phyloP scores from a whole-genome alignment of 2,888 invertebrate species.

The Nomada hirtipes region DNA sequence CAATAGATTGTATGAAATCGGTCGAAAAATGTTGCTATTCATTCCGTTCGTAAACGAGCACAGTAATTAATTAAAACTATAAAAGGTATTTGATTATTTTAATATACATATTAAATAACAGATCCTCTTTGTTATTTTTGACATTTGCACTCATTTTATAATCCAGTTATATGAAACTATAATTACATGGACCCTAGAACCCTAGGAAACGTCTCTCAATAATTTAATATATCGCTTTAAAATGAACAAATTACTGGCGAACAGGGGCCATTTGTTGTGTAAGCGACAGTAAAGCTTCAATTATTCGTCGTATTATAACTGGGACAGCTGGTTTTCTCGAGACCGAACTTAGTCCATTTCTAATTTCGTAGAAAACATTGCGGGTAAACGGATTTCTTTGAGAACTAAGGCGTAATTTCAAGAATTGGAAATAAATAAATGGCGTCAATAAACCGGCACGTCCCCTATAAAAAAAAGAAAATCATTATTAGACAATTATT shows the following conservation, averaged over 20 bases:
- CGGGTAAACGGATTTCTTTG: conserved; percentile 98
- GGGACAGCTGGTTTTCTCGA: conserved; percentile 91
- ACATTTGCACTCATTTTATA: conserved; percentile 58
- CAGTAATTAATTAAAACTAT: conserved; percentile 32
- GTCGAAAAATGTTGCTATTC: conserved; percentile 17
- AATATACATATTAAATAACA: conserved; percentile 38
- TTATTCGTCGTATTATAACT: conserved; percentile 86
- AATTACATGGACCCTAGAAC: conserved; percentile 66
- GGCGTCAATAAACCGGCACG: conserved; percentile 95
- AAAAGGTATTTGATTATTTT: conserved; percentile 38
- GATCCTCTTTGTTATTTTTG: conserved; percentile 49
- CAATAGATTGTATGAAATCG: conserved; percentile 47
- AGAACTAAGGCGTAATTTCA: conserved; percentile 96
- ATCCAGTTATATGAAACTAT: conserved; percentile 58
- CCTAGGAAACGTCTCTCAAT: conserved; percentile 64
- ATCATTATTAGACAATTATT: not conserved
- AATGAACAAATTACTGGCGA: conserved; percentile 74
- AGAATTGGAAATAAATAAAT: conserved; percentile 98
- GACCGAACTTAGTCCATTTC: conserved; percentile 89
- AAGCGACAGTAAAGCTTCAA: conserved; percentile 88
- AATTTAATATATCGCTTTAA: conserved; percentile 40
- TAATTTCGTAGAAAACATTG: conserved; percentile 95
- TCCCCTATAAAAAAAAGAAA: conserved; percentile 88
- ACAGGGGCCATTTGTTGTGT: conserved; percentile 90
- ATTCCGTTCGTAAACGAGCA: conserved; percentile 14